Evolutionary conservation across 2,797 vertebrate genomes (phyloP).

Genomic region (Myotis findleyi): DNA sequence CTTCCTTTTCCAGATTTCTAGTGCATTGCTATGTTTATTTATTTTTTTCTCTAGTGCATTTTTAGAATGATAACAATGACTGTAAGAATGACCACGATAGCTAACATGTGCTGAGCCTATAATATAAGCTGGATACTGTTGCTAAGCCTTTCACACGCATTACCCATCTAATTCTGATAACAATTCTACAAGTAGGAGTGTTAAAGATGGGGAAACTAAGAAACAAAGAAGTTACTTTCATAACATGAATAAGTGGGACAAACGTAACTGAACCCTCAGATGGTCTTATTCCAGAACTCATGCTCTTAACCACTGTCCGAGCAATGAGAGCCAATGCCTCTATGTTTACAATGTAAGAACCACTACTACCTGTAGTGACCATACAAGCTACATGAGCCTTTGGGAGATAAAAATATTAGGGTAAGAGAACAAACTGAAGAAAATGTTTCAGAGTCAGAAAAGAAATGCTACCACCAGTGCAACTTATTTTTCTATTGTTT

Average conservation of each 20-base stretch:
- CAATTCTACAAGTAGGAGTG: background rate
- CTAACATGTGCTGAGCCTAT: background rate
- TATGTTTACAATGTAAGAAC: background rate
- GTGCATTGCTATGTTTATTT: background rate
- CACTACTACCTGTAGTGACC: background rate
- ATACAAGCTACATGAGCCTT: background rate
- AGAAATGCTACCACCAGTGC: background rate
- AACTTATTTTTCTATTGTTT: background rate
- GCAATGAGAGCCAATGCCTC: background rate
- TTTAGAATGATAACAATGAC: background rate
- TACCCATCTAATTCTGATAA: background rate
- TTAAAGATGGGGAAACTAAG: background rate
- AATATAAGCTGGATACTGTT: no score
- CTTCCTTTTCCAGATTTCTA: background rate
- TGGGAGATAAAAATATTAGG: background rate
- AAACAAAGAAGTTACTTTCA: background rate
- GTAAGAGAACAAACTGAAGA: background rate
- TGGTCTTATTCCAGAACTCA: background rate
- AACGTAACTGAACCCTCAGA: background rate
- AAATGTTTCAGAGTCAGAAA: slow-evolving; percentile 27
- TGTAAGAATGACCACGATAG: background rate
- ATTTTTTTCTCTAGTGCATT: background rate
- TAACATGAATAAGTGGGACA: background rate
- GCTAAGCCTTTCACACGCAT: background rate
- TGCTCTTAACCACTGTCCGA: background rate